phyloP scores from a whole-genome alignment of 1,140 invertebrate genomes.

The Camponotus pennsylvanicus region DNA sequence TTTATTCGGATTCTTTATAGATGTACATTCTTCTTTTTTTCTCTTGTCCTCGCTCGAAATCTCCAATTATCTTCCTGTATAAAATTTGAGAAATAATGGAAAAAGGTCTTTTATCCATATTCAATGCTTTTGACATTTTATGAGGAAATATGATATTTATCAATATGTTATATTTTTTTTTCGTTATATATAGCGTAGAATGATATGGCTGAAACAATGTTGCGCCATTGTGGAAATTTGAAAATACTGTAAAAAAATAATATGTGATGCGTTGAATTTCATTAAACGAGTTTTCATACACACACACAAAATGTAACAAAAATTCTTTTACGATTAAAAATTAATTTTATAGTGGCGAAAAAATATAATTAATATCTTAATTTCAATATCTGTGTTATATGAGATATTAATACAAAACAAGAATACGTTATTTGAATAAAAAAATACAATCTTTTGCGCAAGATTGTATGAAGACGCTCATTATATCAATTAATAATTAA shows the following conservation, averaged over 20 bases:
- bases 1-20: not conserved
- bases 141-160: not conserved
- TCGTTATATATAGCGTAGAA: not conserved
- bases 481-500: slow-evolving; percentile 31
- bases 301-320: not conserved
- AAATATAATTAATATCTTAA: not conserved
- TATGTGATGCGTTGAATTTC: not conserved
- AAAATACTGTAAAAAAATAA: not conserved
- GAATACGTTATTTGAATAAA: not conserved
- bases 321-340: not conserved
- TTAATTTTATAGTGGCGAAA: not conserved
- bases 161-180: not conserved
- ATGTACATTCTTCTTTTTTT: no score
- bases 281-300: not conserved
- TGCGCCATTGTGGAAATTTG: not conserved
- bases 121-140: not conserved
- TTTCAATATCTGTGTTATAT: not conserved
- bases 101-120: not conserved
- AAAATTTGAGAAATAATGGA: not conserved
- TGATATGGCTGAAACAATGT: not conserved
- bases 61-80: not conserved
- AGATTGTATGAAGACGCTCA: not conserved
- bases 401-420: not conserved
- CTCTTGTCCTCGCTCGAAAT: no score
- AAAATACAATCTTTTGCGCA: not conserved